A percentile compares a stretch with the other conserved stretches of the same genome.
phyloP scores from a whole-genome alignment of 2,797 vertebrate species.

The Sitta carolinensis region DNA sequence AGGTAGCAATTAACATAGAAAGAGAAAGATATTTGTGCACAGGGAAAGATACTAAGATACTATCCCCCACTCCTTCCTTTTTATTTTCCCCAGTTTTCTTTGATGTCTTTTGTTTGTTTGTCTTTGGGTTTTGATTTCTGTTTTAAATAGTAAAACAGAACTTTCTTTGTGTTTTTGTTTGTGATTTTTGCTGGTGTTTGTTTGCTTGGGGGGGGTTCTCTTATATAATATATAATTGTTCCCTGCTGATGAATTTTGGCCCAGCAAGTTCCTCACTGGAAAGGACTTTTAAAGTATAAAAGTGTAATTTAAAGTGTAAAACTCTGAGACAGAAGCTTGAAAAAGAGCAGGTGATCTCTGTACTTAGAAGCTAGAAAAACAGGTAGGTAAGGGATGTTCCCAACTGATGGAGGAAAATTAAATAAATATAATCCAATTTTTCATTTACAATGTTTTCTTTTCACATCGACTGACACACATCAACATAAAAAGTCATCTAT shows the following conservation, averaged over 20 bases:
- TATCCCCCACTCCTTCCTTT: background rate
- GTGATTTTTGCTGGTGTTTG: background rate
- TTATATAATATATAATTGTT: background rate
- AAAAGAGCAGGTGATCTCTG: background rate
- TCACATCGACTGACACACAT: background rate
- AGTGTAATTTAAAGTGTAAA: background rate
- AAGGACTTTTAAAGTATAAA: background rate
- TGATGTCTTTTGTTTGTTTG: background rate
- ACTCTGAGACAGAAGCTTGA: background rate
- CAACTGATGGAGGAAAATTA: background rate
- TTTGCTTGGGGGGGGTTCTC: background rate
- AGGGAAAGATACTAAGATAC: background rate
- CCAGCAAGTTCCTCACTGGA: background rate
- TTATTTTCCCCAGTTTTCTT: no score
- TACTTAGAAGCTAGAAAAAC: background rate
- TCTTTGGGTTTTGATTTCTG: no score
- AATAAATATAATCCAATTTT: background rate
- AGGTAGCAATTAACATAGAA: background rate
- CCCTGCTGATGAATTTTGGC: background rate
- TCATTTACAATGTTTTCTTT: background rate
- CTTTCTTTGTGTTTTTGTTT: background rate
- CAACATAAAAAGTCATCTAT: background rate
- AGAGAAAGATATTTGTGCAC: background rate
- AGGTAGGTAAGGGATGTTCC: background rate
- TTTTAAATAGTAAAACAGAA: background rate